A percentile compares a stretch with the other conserved stretches of the same genome.
Conservation (phyloP, 2,113 vertebrate species). For the Actenoides hombroni region DNA sequence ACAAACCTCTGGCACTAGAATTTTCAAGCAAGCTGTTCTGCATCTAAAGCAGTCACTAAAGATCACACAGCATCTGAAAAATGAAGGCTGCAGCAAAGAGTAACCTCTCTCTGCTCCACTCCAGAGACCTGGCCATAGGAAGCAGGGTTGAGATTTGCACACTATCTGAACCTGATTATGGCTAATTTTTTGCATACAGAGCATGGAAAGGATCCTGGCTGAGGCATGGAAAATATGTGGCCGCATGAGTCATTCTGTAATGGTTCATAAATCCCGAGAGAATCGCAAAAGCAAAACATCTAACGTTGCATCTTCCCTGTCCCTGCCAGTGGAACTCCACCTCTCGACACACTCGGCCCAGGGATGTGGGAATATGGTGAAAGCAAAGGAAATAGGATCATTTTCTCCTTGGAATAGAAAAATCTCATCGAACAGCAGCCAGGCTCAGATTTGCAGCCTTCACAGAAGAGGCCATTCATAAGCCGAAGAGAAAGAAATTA, state of each 20-base stretch:
- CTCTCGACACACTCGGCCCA: slow-evolving; percentile 49
- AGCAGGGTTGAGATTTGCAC: slow-evolving; percentile 47
- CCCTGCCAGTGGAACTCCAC: slow-evolving; percentile 60
- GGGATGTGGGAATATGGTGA: slow-evolving; percentile 56
- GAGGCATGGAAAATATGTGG: slow-evolving; percentile 64
- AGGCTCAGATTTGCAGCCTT: slow-evolving; percentile 37
- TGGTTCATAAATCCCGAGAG: slow-evolving; percentile 64
- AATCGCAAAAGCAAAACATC: slow-evolving; percentile 63
- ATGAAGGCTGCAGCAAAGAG: background rate
- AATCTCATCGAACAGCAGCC: slow-evolving; percentile 66
- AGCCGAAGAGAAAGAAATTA: slow-evolving; percentile 10
- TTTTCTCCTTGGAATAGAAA: slow-evolving; percentile 64
- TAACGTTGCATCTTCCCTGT: slow-evolving; percentile 47
- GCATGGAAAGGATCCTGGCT: slow-evolving; percentile 46
- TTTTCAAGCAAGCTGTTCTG: slow-evolving; percentile 58
- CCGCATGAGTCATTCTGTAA: slow-evolving; percentile 62
- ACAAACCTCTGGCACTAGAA: slow-evolving; percentile 39
- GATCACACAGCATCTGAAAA: slow-evolving; percentile 57
- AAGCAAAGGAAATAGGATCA: slow-evolving; percentile 66
- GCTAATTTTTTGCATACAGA: slow-evolving; percentile 43
- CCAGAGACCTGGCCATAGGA: slow-evolving; percentile 46
- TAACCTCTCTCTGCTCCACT: slow-evolving; percentile 38
- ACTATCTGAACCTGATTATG: slow-evolving; percentile 61
- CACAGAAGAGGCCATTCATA: slow-evolving; percentile 69
- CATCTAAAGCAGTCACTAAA: slow-evolving; percentile 54